Evolutionary conservation across 1,140 invertebrate genomes (phyloP), one percentile per base, ranked within the genome.

Genomic region (Trachelipus rathkii): DNA sequence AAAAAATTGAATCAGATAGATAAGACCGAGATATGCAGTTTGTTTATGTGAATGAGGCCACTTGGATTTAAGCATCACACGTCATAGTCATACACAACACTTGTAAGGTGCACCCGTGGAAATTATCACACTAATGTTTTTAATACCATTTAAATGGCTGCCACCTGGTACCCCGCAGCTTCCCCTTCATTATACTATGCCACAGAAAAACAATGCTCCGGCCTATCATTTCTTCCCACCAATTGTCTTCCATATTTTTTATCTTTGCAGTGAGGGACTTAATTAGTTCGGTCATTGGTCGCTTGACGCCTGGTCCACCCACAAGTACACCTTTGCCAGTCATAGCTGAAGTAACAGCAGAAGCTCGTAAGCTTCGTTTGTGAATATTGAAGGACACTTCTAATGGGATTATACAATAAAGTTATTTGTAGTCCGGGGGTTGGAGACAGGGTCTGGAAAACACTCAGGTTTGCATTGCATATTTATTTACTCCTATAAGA

Each of bases 401-500:
- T 90, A 82, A 87, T 13, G 84, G 84, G 0, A 85, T 91, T 7
- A 81, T 79, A 83, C 0, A 87, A 89, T 83, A 86, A 88, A 82
- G 88, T 92, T 3, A 83, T 89, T 0, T 86, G n/a, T 95, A 78
- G 89, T 96, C 60, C 89, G 89, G 69, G 93, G 93, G 15, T n/a
- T n/a, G n/a, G 91, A 92, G 66, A 85, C 82, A 33, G 94, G 94
- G 0, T 93, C 91, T 43, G 95, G 95, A 0, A 96, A 96, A 87
- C 0, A 96, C 94, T 0, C 94, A 96, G 85, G 86, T 87, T 77
- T 67, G 74, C 44, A 9, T 24, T 43, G n/a, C 10, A 23, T 15
- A n/a, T 43, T 10, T 9, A 11, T 69, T n/a, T 33, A 6, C 33
- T 33, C 33, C 33, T 6, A 33, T 33, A 33, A n/a, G n/a, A n/a